Evolutionary conservation across 2,113 vertebrate genomes (phyloP).

Genomic region (Petrocephalus zakoni): DNA sequence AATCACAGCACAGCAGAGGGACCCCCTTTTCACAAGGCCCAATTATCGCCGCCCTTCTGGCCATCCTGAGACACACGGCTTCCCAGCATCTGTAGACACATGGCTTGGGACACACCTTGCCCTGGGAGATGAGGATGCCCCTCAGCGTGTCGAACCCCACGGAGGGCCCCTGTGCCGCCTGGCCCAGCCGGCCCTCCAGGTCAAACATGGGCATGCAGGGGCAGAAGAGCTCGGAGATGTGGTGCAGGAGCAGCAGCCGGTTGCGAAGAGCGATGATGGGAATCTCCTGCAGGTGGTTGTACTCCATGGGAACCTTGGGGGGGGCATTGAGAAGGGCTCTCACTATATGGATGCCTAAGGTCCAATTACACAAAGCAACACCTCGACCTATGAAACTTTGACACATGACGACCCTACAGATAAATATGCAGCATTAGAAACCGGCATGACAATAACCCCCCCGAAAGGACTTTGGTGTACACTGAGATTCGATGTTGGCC

Average conservation of each 20-base stretch:
- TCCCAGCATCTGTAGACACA: neutral
- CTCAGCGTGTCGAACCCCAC: conserved; percentile 88
- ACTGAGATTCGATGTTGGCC: too few species aligned
- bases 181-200: conserved; percentile 87
- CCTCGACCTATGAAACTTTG: too few species aligned
- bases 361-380: neutral
- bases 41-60: neutral
- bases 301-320: conserved; percentile 96
- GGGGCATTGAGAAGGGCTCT: neutral
- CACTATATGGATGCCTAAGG: neutral
- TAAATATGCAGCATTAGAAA: too few species aligned
- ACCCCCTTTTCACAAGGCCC: neutral
- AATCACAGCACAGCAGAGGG: neutral
- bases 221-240: conserved; percentile 97
- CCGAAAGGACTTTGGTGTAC: too few species aligned
- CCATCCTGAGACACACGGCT: neutral
- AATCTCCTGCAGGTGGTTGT: conserved; percentile 95
- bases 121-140: conserved; percentile 95
- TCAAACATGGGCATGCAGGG: conserved; percentile 99
- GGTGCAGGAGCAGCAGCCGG: conserved; percentile 86
- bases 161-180: conserved; percentile 82
- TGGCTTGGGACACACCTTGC: conserved; percentile 69
- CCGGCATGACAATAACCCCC: too few species aligned
- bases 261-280: conserved; percentile 84
- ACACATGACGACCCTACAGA: too few species aligned